Evolutionary conservation across 1,140 invertebrate species (phyloP).

Genomic region (Hydropsyche tenuis): DNA sequence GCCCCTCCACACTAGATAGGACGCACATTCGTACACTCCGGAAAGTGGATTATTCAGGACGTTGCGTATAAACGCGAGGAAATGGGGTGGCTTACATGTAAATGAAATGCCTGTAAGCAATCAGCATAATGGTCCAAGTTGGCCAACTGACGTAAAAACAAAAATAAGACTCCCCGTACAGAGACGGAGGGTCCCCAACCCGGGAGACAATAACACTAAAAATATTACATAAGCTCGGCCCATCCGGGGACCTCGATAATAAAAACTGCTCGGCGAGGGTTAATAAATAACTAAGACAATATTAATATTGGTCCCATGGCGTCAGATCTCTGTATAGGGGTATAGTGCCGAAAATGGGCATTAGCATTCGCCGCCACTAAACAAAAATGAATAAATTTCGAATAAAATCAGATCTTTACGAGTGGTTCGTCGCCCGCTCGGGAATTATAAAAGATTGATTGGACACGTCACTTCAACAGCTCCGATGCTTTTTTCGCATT

Average conservation of each 20-base stretch:
- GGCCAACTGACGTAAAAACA: conserved; percentile 49
- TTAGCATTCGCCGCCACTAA: conserved; percentile 11
- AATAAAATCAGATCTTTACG: conserved; percentile 33
- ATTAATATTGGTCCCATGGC: conserved; percentile 20
- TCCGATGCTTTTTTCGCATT: background rate
- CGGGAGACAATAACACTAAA: conserved; percentile 42
- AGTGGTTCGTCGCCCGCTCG: conserved; percentile 16
- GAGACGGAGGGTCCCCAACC: conserved; percentile 14
- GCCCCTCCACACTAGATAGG: no score
- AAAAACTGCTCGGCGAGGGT: conserved; percentile 43
- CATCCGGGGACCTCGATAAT: conserved; percentile 45
- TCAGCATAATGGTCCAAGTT: conserved; percentile 49
- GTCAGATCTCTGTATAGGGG: background rate
- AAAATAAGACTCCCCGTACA: conserved; percentile 39
- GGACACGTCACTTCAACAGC: background rate
- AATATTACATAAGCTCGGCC: conserved; percentile 32
- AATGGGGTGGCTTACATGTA: conserved; percentile 44
- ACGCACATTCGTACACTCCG: background rate
- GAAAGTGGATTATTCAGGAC: conserved; percentile 24
- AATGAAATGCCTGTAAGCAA: conserved; percentile 48
- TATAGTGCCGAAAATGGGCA: background rate
- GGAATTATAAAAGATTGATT: conserved; percentile 23
- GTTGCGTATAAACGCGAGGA: conserved; percentile 39
- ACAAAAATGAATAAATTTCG: conserved; percentile 33
- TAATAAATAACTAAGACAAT: conserved; percentile 48